Evolutionary conservation across 2,113 vertebrate genomes (phyloP).

Genomic region (Gambusia holbrooki): DNA sequence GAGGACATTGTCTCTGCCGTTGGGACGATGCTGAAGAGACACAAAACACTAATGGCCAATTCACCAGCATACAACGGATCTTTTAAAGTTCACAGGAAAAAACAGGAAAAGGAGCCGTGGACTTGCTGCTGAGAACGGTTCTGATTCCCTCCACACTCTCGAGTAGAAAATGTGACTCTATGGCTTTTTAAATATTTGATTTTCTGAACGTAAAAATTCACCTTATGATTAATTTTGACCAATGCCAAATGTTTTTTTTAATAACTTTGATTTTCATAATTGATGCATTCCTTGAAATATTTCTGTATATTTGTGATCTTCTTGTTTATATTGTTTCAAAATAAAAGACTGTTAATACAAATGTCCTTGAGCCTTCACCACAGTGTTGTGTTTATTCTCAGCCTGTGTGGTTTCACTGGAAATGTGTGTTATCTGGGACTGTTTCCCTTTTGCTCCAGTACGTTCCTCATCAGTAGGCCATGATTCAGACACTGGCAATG

Average conservation of each 20-base stretch:
- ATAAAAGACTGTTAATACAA: constrained; percentile 58
- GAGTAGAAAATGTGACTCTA: background rate
- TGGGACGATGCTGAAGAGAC: constrained; percentile 89
- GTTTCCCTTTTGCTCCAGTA: background rate
- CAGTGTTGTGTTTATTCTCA: background rate
- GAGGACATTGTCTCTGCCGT: constrained; percentile 91
- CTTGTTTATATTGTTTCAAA: constrained; percentile 43
- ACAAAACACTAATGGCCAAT: constrained; percentile 74
- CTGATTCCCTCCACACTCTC: no score
- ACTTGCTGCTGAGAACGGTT: constrained; percentile 83
- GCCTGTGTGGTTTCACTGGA: background rate
- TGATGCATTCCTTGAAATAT: background rate
- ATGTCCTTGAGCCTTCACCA: constrained; percentile 1
- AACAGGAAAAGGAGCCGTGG: constrained; percentile 75
- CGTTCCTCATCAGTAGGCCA: background rate
- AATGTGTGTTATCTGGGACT: background rate
- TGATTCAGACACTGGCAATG: background rate
- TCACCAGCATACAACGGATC: constrained; percentile 72
- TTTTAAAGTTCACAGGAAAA: constrained; percentile 73
- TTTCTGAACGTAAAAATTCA: background rate
- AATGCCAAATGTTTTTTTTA: background rate
- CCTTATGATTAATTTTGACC: background rate
- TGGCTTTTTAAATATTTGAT: background rate
- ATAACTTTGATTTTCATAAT: constrained; percentile 2
- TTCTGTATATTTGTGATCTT: constrained; percentile 40